Base-by-base conservation (phyloP, 2,797 vertebrate genomes). In the Eospalax fontanierii region DNA sequence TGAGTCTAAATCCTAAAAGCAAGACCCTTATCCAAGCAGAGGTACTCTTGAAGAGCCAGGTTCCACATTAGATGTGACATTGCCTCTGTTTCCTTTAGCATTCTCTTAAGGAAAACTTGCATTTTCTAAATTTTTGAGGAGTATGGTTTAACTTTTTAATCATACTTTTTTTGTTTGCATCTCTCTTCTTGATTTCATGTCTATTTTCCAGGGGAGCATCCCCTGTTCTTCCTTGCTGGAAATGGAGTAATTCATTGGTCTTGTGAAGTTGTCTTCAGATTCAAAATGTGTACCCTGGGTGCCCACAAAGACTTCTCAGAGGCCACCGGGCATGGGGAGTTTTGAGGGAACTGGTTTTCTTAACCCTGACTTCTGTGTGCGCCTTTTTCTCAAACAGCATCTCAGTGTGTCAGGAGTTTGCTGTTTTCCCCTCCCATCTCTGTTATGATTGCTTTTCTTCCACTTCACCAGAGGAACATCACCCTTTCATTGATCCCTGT, bases 1-100 rank as follows among this genome's bases (percentile, higher is more conserved):
- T 91, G 95, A 94, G 71, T 97, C 88, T 63, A 88, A 90, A 94
- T 80, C 87, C 46, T 28, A 83, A 94, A 95, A 96, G 80, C 24
- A 89, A 90, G 90, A 90, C 65, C 61, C 33, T 93, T 87, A 73
- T 86, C 38, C 89, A 95, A 94, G 86, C 26, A 26, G 6, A 81
- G 75, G 75, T 87, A n/a, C 71, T 50, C n/a, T n/a, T n/a, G n/a
- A n/a, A 63, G 78, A 74, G 33, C 88, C 61, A 43, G 57, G 15
- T 73, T 96, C 95, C 82, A 76, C 33, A n/a, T 92, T 71, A 19
- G 22, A 33, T 61, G 24, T 63, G 57, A 82, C 61, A 61, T 8
- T 59, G 22, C 26, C 28, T 75, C 71, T 50, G 1, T 91, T 89
- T 92, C 76, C 30, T 71, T 80, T 43, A 84, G 70, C 78, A 35